Conservation (phyloP, 2,888 invertebrate genomes). For the Augiades crinisus region DNA sequence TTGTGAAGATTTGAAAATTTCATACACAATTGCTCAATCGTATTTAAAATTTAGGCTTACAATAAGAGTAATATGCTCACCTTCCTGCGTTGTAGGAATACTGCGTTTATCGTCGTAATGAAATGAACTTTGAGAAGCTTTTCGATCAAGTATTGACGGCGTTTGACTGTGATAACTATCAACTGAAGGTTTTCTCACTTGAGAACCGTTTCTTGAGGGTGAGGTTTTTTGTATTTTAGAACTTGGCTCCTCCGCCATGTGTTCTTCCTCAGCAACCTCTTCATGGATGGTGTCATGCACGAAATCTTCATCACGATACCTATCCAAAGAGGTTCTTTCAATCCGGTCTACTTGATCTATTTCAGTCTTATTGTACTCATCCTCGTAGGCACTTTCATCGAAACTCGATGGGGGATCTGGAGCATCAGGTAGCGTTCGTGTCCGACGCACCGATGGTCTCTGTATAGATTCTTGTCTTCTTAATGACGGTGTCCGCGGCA, state of each 20-base stretch:
- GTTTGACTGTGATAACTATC: slow-evolving; percentile 75
- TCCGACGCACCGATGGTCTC: slow-evolving; percentile 72
- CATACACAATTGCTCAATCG: no score
- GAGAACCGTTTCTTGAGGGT: slow-evolving; percentile 60
- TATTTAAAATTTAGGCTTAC: no score
- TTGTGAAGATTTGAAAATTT: no score
- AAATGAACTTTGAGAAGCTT: slow-evolving; percentile 74
- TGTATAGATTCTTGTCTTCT: slow-evolving; percentile 77
- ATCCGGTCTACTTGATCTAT: slow-evolving; percentile 66
- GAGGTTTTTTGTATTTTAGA: slow-evolving; percentile 65
- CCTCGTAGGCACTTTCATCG: slow-evolving; percentile 79
- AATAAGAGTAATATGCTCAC: no score
- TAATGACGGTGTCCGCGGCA: slow-evolving; percentile 69
- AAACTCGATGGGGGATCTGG: slow-evolving; percentile 68
- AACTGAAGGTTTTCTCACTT: slow-evolving; percentile 67
- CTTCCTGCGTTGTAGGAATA: slow-evolving; percentile 67
- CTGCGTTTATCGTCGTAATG: slow-evolving; percentile 78
- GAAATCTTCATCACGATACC: slow-evolving; percentile 70
- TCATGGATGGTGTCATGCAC: slow-evolving; percentile 62
- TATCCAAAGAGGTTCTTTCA: slow-evolving; percentile 66
- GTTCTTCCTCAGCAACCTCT: slow-evolving; percentile 60
- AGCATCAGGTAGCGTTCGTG: slow-evolving; percentile 71
- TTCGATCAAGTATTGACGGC: slow-evolving; percentile 68
- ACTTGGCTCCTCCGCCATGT: slow-evolving; percentile 53
- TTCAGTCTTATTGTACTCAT: slow-evolving; percentile 78